Conservation (phyloP, 1,140 invertebrate genomes). For the Dryas iulia region DNA sequence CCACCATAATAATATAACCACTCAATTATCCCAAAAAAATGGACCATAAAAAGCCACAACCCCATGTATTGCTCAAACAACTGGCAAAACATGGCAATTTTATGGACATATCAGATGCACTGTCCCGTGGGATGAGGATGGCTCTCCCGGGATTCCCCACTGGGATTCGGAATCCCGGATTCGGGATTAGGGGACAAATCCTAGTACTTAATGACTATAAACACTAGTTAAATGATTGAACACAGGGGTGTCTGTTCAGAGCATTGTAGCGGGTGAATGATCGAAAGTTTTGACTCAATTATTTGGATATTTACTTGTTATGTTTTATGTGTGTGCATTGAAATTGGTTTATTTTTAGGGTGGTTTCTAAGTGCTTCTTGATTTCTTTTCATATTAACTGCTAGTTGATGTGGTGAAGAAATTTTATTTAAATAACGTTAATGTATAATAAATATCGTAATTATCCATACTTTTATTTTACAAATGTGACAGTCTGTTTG, state of each 20-base stretch:
- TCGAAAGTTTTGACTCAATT: not conserved
- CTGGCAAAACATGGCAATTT: constrained; percentile 46
- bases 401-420: too few species aligned
- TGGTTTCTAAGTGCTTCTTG: not conserved
- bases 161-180: constrained; percentile 7
- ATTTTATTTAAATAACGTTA: too few species aligned
- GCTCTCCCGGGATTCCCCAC: constrained; percentile 28
- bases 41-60: constrained; percentile 36
- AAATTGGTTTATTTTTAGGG: not conserved
- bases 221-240: constrained; percentile 52
- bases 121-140: constrained; percentile 36
- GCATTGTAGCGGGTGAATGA: not conserved
- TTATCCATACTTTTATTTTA: too few species aligned
- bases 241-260: constrained; percentile 22
- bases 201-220: constrained; percentile 48
- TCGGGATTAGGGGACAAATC: constrained; percentile 34
- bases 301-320: not conserved
- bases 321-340: not conserved
- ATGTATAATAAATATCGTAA: too few species aligned
- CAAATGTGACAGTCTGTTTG: too few species aligned
- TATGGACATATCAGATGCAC: constrained; percentile 43
- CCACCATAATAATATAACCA: not conserved
- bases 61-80: constrained; percentile 46
- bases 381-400: not conserved
- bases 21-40: not conserved